Percentiles rank a stretch among this genome's conserved stretches.
Evolutionary conservation across 2,113 vertebrate species (phyloP).

Genomic region (Gnathonemus longibarbis): DNA sequence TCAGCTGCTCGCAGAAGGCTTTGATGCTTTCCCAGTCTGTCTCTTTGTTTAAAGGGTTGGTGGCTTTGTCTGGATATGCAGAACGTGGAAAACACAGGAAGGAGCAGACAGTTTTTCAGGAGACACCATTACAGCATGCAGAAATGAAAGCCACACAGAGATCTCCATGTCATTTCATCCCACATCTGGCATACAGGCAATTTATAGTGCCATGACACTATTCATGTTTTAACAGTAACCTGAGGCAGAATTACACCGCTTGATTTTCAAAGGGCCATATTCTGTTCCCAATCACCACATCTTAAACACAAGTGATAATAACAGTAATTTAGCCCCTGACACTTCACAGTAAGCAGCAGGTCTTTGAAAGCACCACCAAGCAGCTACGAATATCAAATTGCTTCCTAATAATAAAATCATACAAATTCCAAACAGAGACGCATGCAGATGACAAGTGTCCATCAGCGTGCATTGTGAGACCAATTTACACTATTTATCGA

Average conservation of each 20-base stretch:
- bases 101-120: neutral
- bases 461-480: neutral
- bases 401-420: neutral
- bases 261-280: neutral
- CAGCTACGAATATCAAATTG: neutral
- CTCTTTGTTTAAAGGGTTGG: conserved; percentile 88
- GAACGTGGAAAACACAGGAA: neutral
- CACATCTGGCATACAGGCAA: neutral
- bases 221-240: neutral
- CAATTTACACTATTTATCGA: neutral
- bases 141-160: neutral
- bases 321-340: neutral
- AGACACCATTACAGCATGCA: neutral
- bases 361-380: neutral
- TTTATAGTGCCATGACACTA: neutral
- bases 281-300: neutral
- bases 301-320: neutral
- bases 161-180: neutral
- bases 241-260: neutral
- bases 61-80: conserved; percentile 73
- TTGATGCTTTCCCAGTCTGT: conserved; percentile 83
- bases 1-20: conserved; percentile 85
- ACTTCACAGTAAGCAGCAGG: neutral
- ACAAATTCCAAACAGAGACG: neutral
- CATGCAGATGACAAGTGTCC: neutral